These are phyloP conservation scores for Alaudala cheleensis DNA, from an alignment of 2,113 vertebrate genomes.

Conservation along the genomic window DNA sequence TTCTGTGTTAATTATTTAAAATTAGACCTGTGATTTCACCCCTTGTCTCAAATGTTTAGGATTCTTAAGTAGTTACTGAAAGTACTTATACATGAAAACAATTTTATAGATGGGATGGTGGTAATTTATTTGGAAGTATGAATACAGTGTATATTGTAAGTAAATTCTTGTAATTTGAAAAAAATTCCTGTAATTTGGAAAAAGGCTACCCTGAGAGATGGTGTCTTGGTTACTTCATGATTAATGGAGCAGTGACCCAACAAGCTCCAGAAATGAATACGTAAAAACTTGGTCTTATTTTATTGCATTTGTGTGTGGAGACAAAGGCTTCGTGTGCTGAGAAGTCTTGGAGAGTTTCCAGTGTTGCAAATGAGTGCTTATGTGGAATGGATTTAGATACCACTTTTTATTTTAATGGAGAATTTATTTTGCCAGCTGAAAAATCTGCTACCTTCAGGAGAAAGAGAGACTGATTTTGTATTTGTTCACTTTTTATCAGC, in stretches of 20 bases:
- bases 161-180: not conserved
- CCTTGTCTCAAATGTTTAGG: not conserved
- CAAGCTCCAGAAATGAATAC: not conserved
- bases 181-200: not conserved
- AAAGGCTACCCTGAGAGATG: not conserved
- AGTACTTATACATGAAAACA: not conserved
- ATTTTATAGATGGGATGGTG: not conserved
- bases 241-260: not conserved
- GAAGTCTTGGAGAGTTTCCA: not conserved
- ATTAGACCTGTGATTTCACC: not conserved
- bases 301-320: fast-evolving
- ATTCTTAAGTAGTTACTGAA: not conserved
- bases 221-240: not conserved
- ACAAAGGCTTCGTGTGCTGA: not conserved
- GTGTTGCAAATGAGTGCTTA: not conserved
- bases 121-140: not conserved
- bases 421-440: not conserved
- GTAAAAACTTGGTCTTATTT: not conserved
- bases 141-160: not conserved
- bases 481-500: not conserved
- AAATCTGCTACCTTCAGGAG: not conserved
- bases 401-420: not conserved
- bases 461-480: not conserved
- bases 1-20: not conserved
- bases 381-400: fast-evolving